Evolutionary conservation across 2,113 vertebrate species (phyloP).

Genomic region (Epinephelus cyanopodus): DNA sequence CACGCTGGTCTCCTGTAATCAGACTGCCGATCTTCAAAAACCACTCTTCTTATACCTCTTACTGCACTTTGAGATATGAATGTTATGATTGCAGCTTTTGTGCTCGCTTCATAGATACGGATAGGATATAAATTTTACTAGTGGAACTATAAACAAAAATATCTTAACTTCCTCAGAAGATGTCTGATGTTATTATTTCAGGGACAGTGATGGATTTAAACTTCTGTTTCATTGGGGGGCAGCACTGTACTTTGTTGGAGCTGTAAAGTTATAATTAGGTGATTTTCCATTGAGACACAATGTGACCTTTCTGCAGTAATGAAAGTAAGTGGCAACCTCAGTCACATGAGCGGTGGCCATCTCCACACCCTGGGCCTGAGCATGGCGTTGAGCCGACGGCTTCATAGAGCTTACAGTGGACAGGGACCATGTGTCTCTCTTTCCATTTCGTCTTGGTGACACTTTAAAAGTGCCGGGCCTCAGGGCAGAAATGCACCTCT

Average conservation of each 20-base stretch:
- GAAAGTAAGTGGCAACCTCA: conserved; percentile 74
- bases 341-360: conserved; percentile 74
- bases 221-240: conserved; percentile 27
- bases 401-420: conserved; percentile 67
- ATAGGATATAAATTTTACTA: neutral
- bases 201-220: conserved; percentile 34
- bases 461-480: conserved; percentile 24
- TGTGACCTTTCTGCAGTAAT: conserved; percentile 84
- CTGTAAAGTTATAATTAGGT: conserved; percentile 82
- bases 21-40: conserved; percentile 67
- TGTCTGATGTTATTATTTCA: conserved; percentile 9
- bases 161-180: neutral
- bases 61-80: neutral
- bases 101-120: neutral
- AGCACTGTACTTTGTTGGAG: conserved; percentile 60
- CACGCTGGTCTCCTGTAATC: conserved; percentile 69
- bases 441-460: conserved; percentile 59
- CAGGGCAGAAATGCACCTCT: conserved; percentile 3
- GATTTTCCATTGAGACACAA: conserved; percentile 78
- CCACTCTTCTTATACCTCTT: conserved; percentile 2
- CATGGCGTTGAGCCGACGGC: conserved; percentile 72
- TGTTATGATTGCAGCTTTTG: neutral
- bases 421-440: conserved; percentile 60
- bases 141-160: neutral
- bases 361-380: conserved; percentile 48